phyloP scores from a whole-genome alignment of 2,888 invertebrate species.

The Dicyrtoma fusca region DNA sequence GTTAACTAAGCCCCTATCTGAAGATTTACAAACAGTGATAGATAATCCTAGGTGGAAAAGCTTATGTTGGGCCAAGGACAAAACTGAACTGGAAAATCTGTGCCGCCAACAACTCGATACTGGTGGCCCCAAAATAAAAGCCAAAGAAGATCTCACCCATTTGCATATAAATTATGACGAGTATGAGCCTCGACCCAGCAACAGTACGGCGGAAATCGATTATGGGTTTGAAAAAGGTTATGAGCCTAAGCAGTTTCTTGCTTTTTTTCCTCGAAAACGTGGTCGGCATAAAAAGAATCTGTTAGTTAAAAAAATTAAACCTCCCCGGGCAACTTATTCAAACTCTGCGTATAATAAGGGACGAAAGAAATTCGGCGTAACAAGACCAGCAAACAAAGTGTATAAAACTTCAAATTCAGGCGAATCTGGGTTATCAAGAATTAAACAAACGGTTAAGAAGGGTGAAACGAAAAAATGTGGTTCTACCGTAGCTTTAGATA shows the following conservation, averaged over 20 bases:
- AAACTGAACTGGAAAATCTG: conserved; percentile 28
- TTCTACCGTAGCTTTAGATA: too few species aligned
- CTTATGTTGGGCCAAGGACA: conserved; percentile 30
- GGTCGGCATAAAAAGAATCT: background rate
- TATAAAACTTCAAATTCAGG: too few species aligned
- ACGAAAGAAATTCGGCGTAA: conserved; percentile 1
- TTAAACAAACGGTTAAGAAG: too few species aligned
- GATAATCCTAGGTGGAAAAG: conserved; percentile 44
- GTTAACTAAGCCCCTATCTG: conserved; percentile 20
- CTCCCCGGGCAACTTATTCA: background rate
- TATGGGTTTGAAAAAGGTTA: conserved; percentile 49
- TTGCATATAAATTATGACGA: conserved; percentile 44
- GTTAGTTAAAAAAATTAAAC: background rate
- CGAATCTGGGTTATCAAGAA: too few species aligned
- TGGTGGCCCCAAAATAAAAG: conserved; percentile 41
- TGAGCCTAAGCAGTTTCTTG: conserved; percentile 17
- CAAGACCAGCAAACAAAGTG: too few species aligned
- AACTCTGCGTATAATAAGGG: conserved; percentile 7
- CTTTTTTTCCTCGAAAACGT: background rate
- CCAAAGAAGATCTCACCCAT: conserved; percentile 43
- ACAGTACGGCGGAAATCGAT: conserved; percentile 42
- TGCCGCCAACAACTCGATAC: conserved; percentile 39
- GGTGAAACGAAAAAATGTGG: too few species aligned
- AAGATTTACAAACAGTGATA: conserved; percentile 44
- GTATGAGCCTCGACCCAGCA: conserved; percentile 41